Percentiles rank a stretch among this genome's conserved stretches.
Evolutionary conservation across 2,113 vertebrate genomes (phyloP).

Genomic region (Petroica traversi): DNA sequence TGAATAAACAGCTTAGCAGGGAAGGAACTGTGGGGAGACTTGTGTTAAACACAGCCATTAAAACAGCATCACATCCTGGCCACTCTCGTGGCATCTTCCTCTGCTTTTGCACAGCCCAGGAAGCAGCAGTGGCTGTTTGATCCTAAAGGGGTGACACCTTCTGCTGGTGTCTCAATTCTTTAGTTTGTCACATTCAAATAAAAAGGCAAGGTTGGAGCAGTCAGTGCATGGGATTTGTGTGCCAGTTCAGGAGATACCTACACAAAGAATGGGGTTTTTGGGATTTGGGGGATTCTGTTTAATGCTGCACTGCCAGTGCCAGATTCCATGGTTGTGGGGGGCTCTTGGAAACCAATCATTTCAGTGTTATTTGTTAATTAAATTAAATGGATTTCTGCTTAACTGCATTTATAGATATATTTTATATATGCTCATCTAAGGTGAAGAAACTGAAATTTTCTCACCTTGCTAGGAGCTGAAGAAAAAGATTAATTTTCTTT

Average conservation of each 20-base stretch:
- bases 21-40: neutral
- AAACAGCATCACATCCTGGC: neutral
- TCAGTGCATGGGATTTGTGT: neutral
- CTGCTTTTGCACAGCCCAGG: neutral
- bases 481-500: neutral
- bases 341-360: neutral
- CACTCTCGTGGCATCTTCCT: neutral
- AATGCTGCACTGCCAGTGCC: neutral
- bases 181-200: neutral
- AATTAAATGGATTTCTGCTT: neutral
- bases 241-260: neutral
- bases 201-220: neutral
- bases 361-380: neutral
- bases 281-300: neutral
- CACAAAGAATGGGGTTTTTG: neutral
- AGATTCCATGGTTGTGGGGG: neutral
- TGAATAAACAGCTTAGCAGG: neutral
- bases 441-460: neutral
- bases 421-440: rapidly evolving
- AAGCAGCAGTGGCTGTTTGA: neutral
- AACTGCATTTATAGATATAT: neutral
- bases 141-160: neutral
- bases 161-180: neutral
- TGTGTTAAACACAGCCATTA: neutral
- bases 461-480: neutral